Conservation (phyloP, 2,888 invertebrate species). For the Caenorhabditis imperialis region DNA sequence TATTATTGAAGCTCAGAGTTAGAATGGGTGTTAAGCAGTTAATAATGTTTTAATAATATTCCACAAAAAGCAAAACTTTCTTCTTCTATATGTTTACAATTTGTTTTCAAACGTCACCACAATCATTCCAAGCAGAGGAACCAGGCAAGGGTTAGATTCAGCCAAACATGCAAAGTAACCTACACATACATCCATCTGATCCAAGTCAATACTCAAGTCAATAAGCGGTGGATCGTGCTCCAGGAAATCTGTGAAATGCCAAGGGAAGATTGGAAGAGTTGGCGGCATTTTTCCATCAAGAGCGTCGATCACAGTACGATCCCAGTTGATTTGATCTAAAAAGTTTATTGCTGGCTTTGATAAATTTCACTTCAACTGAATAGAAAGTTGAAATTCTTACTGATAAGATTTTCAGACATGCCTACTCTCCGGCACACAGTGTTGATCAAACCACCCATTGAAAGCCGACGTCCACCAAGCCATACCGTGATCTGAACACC, state of each 20-base stretch:
- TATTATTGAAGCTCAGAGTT: too few relatives aligned
- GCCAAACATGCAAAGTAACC: conserved; percentile 43
- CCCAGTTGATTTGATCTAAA: conserved; percentile 75
- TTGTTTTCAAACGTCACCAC: too few relatives aligned
- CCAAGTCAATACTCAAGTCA: conserved; percentile 74
- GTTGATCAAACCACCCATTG: conserved; percentile 74
- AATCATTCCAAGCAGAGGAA: conserved; percentile 20
- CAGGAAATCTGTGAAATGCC: conserved; percentile 76
- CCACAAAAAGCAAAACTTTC: too few relatives aligned
- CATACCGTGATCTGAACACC: conserved; percentile 75
- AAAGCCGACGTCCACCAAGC: conserved; percentile 73
- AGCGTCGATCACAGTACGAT: conserved; percentile 55
- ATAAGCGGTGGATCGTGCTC: conserved; percentile 76
- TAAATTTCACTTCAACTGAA: background rate
- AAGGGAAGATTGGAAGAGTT: conserved; percentile 73
- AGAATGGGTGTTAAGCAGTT: too few relatives aligned
- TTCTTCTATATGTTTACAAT: too few relatives aligned
- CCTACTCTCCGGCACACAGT: conserved; percentile 75
- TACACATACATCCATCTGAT: conserved; percentile 69
- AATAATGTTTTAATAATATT: too few relatives aligned
- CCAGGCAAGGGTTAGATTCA: conserved; percentile 12
- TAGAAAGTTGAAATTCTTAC: conserved; percentile 44
- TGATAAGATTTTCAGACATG: conserved; percentile 73
- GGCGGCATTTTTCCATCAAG: conserved; percentile 59
- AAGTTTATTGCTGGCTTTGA: too few relatives aligned